These are phyloP conservation scores for Xylota segnis DNA, from an alignment of 2,888 invertebrate species.

Conservation along the genomic window DNA sequence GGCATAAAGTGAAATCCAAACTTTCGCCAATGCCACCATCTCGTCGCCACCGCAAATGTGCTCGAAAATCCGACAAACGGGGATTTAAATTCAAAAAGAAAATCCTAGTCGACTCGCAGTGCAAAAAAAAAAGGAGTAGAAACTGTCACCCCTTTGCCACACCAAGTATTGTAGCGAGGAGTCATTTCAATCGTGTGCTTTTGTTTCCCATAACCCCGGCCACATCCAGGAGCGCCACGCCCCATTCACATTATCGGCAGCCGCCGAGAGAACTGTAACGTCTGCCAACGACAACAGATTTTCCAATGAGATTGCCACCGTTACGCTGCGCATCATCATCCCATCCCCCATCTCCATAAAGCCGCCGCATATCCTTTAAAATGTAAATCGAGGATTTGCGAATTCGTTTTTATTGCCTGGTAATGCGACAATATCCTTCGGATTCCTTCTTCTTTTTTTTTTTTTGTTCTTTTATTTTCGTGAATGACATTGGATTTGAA, in stretches of 20 bases:
- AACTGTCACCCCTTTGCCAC: slow-evolving; percentile 59
- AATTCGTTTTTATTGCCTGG: slow-evolving; percentile 77
- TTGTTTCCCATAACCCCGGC: slow-evolving; percentile 62
- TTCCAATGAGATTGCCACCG: slow-evolving; percentile 73
- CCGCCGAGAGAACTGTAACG: slow-evolving; percentile 72
- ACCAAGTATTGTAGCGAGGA: slow-evolving; percentile 24
- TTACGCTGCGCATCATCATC: slow-evolving; percentile 61
- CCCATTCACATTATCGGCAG: slow-evolving; percentile 75
- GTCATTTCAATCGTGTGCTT: slow-evolving; percentile 70
- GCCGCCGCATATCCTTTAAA: slow-evolving; percentile 74
- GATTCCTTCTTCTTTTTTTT: slow-evolving; percentile 43
- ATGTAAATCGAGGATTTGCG: slow-evolving; percentile 77
- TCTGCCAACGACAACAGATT: slow-evolving; percentile 76
- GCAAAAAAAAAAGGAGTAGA: background rate
- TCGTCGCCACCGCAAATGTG: slow-evolving; percentile 67
- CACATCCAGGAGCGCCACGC: slow-evolving; percentile 24
- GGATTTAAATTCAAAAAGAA: slow-evolving; percentile 69
- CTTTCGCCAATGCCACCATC: slow-evolving; percentile 54
- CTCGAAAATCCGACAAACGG: slow-evolving; percentile 56
- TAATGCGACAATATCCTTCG: slow-evolving; percentile 77
- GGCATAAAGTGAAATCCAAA: slow-evolving; percentile 34
- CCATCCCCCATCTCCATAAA: slow-evolving; percentile 19
- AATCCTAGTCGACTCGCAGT: slow-evolving; percentile 54
- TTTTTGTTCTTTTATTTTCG: slow-evolving; percentile 23
- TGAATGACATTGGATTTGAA: slow-evolving; percentile 74